phyloP scores from a whole-genome alignment of 2,113 vertebrate species.

The Greenwoodochromis staneri region DNA sequence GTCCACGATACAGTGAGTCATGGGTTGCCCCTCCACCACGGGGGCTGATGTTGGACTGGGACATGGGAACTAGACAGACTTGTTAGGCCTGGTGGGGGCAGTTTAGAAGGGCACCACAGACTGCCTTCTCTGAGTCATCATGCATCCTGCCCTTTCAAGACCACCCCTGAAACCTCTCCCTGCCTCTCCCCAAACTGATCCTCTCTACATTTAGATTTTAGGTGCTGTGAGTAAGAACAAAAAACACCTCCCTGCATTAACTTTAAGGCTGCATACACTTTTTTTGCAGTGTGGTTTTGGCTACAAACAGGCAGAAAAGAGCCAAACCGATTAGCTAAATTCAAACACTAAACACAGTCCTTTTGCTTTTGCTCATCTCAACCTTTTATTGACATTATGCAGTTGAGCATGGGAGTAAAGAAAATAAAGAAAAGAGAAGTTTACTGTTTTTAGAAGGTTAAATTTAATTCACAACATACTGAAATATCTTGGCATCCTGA shows the following conservation, averaged over 20 bases:
- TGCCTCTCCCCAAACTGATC: background rate
- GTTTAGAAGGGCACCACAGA: conserved; percentile 11
- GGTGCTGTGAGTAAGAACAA: background rate
- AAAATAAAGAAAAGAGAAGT: background rate
- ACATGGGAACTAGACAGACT: conserved; percentile 7
- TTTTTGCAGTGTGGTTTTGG: background rate
- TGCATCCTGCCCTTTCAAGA: conserved; percentile 9
- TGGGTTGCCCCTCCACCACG: conserved; percentile 8
- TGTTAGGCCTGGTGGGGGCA: background rate
- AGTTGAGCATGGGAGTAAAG: background rate
- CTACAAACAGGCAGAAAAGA: background rate
- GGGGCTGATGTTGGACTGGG: conserved; percentile 31
- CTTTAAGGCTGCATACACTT: background rate
- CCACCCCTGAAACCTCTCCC: conserved; percentile 4
- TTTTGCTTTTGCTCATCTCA: background rate
- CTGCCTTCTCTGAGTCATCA: conserved; percentile 41
- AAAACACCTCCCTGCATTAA: background rate
- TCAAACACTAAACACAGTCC: background rate
- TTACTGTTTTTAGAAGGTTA: background rate
- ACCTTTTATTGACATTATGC: background rate
- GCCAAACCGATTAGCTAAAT: background rate
- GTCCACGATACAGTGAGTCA: conserved; percentile 52
- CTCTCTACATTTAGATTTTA: background rate
- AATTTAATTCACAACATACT: background rate
- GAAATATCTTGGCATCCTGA: background rate